Conservation (phyloP, 2,113 vertebrate species). For the Myotis davidii region DNA sequence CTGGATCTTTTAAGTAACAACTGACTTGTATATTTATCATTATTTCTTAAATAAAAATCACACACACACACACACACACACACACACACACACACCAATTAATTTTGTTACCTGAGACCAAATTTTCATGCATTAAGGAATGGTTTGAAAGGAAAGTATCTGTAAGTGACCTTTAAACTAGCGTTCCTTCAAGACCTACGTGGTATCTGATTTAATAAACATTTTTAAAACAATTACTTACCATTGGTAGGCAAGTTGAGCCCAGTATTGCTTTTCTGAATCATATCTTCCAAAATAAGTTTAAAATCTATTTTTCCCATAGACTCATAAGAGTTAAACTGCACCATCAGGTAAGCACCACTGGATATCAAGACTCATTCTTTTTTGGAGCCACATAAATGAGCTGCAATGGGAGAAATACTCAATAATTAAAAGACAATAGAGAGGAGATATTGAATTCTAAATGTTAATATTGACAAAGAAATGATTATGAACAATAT, state of each 20-base stretch:
- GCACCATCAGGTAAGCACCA: neutral
- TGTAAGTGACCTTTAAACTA: neutral
- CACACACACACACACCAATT: neutral
- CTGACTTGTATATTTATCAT: neutral
- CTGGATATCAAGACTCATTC: neutral
- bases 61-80: neutral
- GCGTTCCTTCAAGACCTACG: neutral
- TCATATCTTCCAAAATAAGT: neutral
- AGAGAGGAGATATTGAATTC: neutral
- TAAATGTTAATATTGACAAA: neutral
- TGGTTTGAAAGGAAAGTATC: neutral
- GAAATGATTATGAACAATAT: neutral
- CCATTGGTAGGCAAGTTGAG: neutral
- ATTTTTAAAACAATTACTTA: neutral
- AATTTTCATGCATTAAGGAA: neutral
- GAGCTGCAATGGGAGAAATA: neutral
- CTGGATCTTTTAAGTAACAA: neutral
- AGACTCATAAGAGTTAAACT: conserved; percentile 9
- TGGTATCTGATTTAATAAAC: neutral
- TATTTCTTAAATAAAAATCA: conserved; percentile 17
- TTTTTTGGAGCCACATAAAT: neutral
- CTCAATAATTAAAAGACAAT: neutral
- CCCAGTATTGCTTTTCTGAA: neutral
- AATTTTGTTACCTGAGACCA: neutral
- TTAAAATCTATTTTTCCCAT: conserved; percentile 8